phyloP scores from a whole-genome alignment of 2,888 invertebrate species.

The Pedicia rivosa region DNA sequence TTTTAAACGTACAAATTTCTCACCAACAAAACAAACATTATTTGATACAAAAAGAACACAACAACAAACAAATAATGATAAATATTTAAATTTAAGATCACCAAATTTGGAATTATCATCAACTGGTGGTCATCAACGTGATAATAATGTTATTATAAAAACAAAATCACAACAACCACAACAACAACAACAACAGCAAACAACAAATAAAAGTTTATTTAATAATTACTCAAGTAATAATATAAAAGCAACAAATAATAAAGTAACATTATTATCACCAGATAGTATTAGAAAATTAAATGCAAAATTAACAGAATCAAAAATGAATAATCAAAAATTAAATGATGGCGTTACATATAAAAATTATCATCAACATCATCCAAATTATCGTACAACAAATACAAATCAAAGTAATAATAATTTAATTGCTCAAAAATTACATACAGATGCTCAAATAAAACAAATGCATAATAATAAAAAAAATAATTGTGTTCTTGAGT shows the following conservation, averaged over 20 bases:
- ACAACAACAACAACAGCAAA: neutral
- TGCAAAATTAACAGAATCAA: conserved; percentile 18
- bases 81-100: neutral
- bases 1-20: conserved; percentile 11
- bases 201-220: neutral
- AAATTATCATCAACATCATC: no score
- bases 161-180: conserved; percentile 9
- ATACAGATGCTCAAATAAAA: no score
- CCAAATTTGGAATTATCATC: neutral
- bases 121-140: no score
- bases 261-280: conserved; percentile 25
- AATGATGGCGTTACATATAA: no score
- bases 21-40: conserved; percentile 4
- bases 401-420: no score
- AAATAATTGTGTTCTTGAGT: no score
- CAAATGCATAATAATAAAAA: no score
- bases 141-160: neutral
- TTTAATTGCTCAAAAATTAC: no score
- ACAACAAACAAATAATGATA: neutral
- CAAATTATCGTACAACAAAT: no score
- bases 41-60: neutral
- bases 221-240: conserved; percentile 7
- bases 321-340: no score
- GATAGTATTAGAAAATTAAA: conserved; percentile 27
- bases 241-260: conserved; percentile 16